Conservation (phyloP, 2,888 invertebrate genomes). For the Drosophila lacicola region DNA sequence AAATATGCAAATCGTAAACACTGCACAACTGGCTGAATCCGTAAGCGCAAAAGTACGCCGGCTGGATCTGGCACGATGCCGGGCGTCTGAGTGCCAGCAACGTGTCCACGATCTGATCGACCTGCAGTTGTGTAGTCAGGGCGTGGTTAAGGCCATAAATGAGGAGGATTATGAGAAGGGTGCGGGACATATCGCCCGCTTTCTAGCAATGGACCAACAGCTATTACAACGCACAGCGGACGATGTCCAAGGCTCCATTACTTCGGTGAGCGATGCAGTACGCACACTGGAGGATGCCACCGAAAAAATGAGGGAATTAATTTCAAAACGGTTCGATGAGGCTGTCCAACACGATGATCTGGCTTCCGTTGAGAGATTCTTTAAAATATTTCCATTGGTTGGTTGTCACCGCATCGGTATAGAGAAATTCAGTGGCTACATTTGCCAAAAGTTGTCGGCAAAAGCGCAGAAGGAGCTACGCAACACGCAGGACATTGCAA, state of each 20-base stretch:
- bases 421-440: slow-evolving; percentile 93
- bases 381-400: slow-evolving; percentile 98
- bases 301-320: slow-evolving; percentile 86
- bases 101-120: slow-evolving; percentile 98
- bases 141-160: slow-evolving; percentile 96
- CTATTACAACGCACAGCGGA: slow-evolving; percentile 91
- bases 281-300: slow-evolving; percentile 90
- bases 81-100: slow-evolving; percentile 97
- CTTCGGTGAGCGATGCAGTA: slow-evolving; percentile 85
- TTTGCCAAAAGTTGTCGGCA: slow-evolving; percentile 90
- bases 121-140: slow-evolving; percentile 97
- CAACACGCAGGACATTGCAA: slow-evolving; percentile 88
- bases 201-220: slow-evolving; percentile 95
- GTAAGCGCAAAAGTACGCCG: slow-evolving; percentile 98
- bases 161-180: slow-evolving; percentile 98
- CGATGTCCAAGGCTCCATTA: slow-evolving; percentile 88
- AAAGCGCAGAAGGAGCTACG: slow-evolving; percentile 90
- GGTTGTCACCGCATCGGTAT: slow-evolving; percentile 96
- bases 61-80: slow-evolving; percentile 93
- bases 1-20: slow-evolving; percentile 93
- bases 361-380: slow-evolving; percentile 96
- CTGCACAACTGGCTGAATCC: slow-evolving; percentile 95
- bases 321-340: slow-evolving; percentile 94
- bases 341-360: slow-evolving; percentile 95
- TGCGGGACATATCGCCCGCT: slow-evolving; percentile 97